phyloP scores from a whole-genome alignment of 2,888 invertebrate genomes.

The Campoletis raptor region DNA sequence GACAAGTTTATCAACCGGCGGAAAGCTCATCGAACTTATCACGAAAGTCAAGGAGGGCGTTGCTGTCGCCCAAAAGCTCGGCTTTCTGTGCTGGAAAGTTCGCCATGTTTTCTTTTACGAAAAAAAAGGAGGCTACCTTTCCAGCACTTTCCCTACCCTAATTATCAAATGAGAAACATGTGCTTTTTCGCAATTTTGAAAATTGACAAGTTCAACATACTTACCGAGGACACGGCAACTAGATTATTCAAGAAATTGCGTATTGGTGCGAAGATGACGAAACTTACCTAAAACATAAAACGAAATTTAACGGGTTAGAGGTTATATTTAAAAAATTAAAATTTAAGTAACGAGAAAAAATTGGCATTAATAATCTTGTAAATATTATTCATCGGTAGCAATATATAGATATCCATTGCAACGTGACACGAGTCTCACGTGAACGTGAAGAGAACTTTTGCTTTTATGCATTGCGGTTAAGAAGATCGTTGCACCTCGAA shows the following conservation, averaged over 20 bases:
- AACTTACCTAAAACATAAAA: conserved; percentile 64
- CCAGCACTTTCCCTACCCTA: background rate
- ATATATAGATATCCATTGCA: background rate
- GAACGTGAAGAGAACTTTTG: background rate
- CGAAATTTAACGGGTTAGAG: background rate
- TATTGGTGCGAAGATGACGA: background rate
- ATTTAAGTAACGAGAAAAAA: background rate
- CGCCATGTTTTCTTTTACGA: background rate
- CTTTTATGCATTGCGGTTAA: background rate
- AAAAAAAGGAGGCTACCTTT: background rate
- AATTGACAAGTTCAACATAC: background rate
- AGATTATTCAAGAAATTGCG: background rate
- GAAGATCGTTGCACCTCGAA: background rate
- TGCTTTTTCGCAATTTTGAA: background rate
- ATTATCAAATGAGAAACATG: background rate
- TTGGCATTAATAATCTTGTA: background rate
- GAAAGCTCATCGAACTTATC: conserved; percentile 55
- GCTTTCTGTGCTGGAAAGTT: conserved; percentile 25
- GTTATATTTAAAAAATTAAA: background rate
- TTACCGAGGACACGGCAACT: conserved; percentile 33
- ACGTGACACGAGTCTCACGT: background rate
- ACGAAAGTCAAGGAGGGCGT: conserved; percentile 26
- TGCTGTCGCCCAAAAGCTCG: conserved; percentile 20
- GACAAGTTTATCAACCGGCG: conserved; percentile 54
- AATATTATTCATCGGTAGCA: background rate